A percentile compares a stretch with the other conserved stretches of the same genome.
Evolutionary conservation across 2,113 vertebrate genomes (phyloP).

Genomic region (Hippocampus barbouri): DNA sequence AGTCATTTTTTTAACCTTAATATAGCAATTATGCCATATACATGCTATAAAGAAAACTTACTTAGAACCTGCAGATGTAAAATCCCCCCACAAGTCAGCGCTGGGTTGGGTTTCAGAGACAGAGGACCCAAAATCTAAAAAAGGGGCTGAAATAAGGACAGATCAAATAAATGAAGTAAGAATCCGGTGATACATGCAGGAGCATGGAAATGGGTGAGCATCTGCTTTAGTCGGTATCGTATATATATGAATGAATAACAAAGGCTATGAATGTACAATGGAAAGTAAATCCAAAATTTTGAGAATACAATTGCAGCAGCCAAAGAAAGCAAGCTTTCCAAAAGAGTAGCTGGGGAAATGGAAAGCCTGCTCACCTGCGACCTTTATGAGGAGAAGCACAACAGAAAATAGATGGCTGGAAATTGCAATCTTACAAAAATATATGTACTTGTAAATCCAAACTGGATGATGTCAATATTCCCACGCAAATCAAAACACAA

Average conservation of each 20-base stretch:
- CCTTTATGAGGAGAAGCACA: too few species aligned
- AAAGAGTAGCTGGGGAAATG: too few species aligned
- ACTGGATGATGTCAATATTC: neutral
- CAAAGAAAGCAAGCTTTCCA: too few species aligned
- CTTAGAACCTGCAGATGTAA: constrained; percentile 85
- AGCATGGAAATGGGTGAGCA: neutral
- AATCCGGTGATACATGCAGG: neutral
- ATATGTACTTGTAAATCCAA: too few species aligned
- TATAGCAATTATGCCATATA: neutral
- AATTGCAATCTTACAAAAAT: too few species aligned
- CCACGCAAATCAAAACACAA: neutral
- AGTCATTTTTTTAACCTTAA: neutral
- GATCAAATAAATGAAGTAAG: neutral
- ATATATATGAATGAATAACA: neutral
- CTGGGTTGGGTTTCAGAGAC: constrained; percentile 52
- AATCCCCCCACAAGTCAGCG: constrained; percentile 88
- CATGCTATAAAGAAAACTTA: constrained; percentile 58
- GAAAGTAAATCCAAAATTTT: too few species aligned
- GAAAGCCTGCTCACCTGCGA: too few species aligned
- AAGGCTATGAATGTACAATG: neutral
- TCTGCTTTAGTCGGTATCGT: neutral
- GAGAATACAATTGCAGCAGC: too few species aligned
- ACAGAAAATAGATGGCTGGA: too few species aligned
- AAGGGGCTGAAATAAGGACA: constrained; percentile 40
- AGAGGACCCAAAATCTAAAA: constrained; percentile 61